phyloP scores from a whole-genome alignment of 2,888 invertebrate species.

The Xestia ashworthii region DNA sequence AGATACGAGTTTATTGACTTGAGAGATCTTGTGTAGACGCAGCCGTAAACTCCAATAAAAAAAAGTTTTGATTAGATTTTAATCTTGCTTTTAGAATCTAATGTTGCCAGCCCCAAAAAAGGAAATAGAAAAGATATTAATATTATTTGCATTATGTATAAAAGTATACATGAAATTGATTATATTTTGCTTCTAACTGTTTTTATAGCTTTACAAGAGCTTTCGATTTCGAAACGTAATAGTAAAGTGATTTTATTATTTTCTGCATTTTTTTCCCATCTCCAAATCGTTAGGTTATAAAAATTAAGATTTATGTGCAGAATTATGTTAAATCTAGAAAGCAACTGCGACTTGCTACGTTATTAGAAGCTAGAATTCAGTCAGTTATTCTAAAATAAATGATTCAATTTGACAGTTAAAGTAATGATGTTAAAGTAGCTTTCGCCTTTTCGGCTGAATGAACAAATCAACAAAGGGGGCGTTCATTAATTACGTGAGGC shows the following conservation, averaged over 20 bases:
- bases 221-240: slow-evolving; percentile 43
- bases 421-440: slow-evolving; percentile 4
- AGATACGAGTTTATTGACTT: slow-evolving; percentile 34
- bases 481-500: too few species aligned
- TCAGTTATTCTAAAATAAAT: too few species aligned
- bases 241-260: slow-evolving; percentile 31
- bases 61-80: not conserved
- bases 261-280: slow-evolving; percentile 14
- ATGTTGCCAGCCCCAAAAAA: slow-evolving; percentile 22
- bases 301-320: slow-evolving; percentile 14
- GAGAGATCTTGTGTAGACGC: not conserved
- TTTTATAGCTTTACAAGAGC: slow-evolving; percentile 29
- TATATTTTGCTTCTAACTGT: slow-evolving; percentile 17
- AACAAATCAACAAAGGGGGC: slow-evolving; percentile 45
- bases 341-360: not conserved
- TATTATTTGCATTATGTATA: slow-evolving; percentile 25
- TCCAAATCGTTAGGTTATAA: not conserved
- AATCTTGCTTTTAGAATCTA: not conserved
- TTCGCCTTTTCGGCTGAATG: slow-evolving; percentile 23
- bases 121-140: slow-evolving; percentile 8
- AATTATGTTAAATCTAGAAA: slow-evolving; percentile 22
- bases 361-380: not conserved
- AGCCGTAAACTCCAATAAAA: not conserved
- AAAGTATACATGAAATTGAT: slow-evolving; percentile 34
- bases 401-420: not conserved